Evolutionary conservation across 2,113 vertebrate species (phyloP), one percentile per base, ranked within the genome.

Genomic region (Heterotis niloticus): DNA sequence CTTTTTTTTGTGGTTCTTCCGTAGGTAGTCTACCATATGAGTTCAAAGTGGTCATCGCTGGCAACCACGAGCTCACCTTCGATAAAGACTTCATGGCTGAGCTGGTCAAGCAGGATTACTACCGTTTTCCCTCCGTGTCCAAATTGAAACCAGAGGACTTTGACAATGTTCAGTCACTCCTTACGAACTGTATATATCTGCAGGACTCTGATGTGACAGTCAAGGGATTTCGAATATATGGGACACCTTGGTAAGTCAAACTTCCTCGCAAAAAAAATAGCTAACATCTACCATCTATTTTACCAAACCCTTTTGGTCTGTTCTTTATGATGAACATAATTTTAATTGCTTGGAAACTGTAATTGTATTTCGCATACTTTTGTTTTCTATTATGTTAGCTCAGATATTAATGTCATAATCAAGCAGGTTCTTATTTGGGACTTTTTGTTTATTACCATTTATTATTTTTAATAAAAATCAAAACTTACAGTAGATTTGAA

Each of bases 91-190:
- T 99, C 93, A 98, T 99, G 96, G 94, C 96, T 73, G 97, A 99
- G 90, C 95, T 99, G 90, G 95, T 99, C 86, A 99, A 99, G 94
- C 97, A 99, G 96, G 97, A 98, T 94, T 99, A 99, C 94, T 99
- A 99, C 92, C 95, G 97, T 85, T 99, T 99, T 91, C 97, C 97
- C 75, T 99, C 97, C 28, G 97, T 99, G 85, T 98, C 97, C 92
- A 99, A 99, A 92, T 96, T 99, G 93, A 98, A 98, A 93, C 96
- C 97, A 20, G 97, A 99, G 95, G 97, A 99, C 93, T 99, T 98
- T 95, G 97, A 99, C 93, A 95, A 98, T 91, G 97, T 99, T 85
- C 97, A 98, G 90, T 93, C 96, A 68, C 95, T 98, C 74, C 96
- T 99, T 93, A 96, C 97, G 87, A 99, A 99, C 93, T 97, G 96